A percentile compares a stretch with the other conserved stretches of the same genome.
These are phyloP conservation scores for Cephus rjabovi DNA, from an alignment of 2,888 invertebrate genomes.

Conservation along the genomic window DNA sequence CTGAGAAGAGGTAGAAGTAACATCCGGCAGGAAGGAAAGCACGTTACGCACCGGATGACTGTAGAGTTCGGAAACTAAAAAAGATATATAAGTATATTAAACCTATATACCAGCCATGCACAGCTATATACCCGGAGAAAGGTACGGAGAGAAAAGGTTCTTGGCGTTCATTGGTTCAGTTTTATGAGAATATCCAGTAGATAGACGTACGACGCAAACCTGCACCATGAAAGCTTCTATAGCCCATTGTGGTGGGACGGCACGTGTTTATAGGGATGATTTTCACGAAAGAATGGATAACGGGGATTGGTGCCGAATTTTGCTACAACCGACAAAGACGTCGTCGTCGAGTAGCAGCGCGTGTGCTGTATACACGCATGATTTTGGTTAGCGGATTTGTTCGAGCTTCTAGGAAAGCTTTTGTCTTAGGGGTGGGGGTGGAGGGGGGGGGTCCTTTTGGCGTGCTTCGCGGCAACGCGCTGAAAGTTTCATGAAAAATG, in stretches of 20 bases:
- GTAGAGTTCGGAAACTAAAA: neutral
- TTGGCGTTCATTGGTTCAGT: neutral
- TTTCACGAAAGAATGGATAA: neutral
- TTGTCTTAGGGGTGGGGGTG: neutral
- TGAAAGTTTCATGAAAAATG: conserved; percentile 28
- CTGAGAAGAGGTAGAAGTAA: neutral
- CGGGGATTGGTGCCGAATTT: too few species aligned
- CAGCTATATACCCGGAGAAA: neutral
- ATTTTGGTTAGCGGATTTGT: neutral
- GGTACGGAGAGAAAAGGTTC: neutral
- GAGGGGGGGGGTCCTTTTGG: neutral
- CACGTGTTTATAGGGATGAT: neutral
- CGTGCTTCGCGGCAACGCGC: conserved; percentile 11
- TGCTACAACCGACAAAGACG: neutral
- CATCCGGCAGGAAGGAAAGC: neutral
- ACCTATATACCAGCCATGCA: too few species aligned
- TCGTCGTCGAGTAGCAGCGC: neutral
- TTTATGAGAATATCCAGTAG: neutral
- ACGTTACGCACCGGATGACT: neutral
- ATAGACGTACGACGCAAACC: neutral
- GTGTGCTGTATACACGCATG: neutral
- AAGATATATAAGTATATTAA: neutral
- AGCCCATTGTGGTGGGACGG: neutral
- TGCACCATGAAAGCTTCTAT: neutral
- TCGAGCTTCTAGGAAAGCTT: neutral